phyloP scores from a whole-genome alignment of 2,888 invertebrate genomes.

The Volucella zonaria region DNA sequence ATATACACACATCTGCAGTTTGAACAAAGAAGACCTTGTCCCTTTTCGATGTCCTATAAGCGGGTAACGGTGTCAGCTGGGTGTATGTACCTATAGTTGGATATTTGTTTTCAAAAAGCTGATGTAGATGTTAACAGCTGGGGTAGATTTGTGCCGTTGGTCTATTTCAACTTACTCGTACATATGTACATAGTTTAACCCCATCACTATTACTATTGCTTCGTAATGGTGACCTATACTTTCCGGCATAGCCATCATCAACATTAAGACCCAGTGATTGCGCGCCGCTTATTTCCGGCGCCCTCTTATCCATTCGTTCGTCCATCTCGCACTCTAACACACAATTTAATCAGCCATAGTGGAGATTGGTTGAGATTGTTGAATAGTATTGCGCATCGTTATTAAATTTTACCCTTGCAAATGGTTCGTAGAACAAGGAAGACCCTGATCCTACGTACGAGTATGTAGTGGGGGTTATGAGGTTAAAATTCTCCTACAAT shows the following conservation, averaged over 20 bases:
- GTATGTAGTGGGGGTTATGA: too few relatives aligned
- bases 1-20: too few relatives aligned
- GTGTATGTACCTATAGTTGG: not conserved
- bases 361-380: slow-evolving; percentile 35
- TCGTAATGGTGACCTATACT: slow-evolving; percentile 23
- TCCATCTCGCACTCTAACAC: not conserved
- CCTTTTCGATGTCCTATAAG: not conserved
- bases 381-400: slow-evolving; percentile 44
- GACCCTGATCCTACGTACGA: not conserved
- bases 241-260: slow-evolving; percentile 35
- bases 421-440: not conserved
- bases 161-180: too few relatives aligned
- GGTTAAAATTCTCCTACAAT: too few relatives aligned
- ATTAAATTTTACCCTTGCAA: slow-evolving; percentile 52
- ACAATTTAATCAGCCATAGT: slow-evolving; percentile 41
- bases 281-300: not conserved
- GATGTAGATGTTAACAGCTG: slow-evolving; percentile 32
- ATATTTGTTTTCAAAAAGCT: not conserved
- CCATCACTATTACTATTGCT: slow-evolving; percentile 32
- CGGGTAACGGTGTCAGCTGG: not conserved
- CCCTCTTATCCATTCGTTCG: not conserved
- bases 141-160: slow-evolving; percentile 1
- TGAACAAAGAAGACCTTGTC: slow-evolving; percentile 12
- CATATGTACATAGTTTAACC: slow-evolving; percentile 35
- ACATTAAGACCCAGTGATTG: slow-evolving; percentile 54